These are phyloP conservation scores for Cassiopea andromeda DNA, from an alignment of 30 jellyfish, hydroid and myxozoan species.

Conservation along the genomic window DNA sequence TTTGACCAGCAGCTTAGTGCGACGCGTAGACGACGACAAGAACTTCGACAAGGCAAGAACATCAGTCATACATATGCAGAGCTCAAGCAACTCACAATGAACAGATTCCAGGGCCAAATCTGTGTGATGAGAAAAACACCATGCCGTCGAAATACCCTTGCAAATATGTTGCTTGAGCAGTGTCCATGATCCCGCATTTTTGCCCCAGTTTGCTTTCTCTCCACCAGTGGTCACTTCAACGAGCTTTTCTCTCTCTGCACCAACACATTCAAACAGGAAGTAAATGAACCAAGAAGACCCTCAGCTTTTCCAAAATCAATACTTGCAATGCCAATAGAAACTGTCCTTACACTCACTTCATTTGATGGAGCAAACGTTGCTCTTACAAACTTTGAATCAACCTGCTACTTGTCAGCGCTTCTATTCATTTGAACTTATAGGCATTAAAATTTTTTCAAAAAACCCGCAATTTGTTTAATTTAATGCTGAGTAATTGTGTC, in stretches of 20 bases:
- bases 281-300: slow-evolving; percentile 16
- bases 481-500: background rate
- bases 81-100: slow-evolving; percentile 49
- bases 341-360: slow-evolving; percentile 51
- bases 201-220: slow-evolving; percentile 18
- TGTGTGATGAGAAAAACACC: slow-evolving; percentile 58
- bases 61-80: slow-evolving; percentile 37
- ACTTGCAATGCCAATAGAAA: slow-evolving; percentile 53
- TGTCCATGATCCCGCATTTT: slow-evolving; percentile 37
- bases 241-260: slow-evolving; percentile 26
- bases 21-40: slow-evolving; percentile 52
- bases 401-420: slow-evolving; percentile 51
- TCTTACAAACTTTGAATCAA: slow-evolving; percentile 46
- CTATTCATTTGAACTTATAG: slow-evolving; percentile 54
- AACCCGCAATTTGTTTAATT: background rate
- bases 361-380: slow-evolving; percentile 61
- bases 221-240: slow-evolving; percentile 60
- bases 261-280: background rate
- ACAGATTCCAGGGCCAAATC: slow-evolving; percentile 67
- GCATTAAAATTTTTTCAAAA: slow-evolving; percentile 20
- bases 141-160: slow-evolving; percentile 48
- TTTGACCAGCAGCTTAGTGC: slow-evolving; percentile 34
- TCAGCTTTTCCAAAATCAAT: slow-evolving; percentile 49
- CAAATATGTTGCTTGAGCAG: slow-evolving; percentile 37
- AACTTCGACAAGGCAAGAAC: slow-evolving; percentile 28